These are phyloP conservation scores for Papilio dardanus DNA, from an alignment of 1,140 invertebrate genomes.

Conservation along the genomic window DNA sequence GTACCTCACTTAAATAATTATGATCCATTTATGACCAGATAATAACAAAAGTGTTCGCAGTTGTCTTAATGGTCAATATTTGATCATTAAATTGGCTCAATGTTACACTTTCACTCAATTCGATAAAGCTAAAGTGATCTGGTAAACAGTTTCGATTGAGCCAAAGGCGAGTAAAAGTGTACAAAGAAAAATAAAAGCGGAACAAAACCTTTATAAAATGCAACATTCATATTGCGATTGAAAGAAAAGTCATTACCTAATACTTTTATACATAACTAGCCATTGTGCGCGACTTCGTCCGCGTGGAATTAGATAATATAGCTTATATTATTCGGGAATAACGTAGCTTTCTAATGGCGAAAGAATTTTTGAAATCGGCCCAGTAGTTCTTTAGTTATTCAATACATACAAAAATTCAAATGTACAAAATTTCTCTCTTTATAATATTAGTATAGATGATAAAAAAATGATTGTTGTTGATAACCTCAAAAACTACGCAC, in stretches of 20 bases:
- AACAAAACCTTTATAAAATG: constrained; percentile 17
- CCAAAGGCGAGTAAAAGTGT: constrained; percentile 27
- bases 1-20: background rate
- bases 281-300: no score
- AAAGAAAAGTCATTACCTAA: background rate
- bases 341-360: no score
- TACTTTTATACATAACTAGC: no score
- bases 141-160: constrained; percentile 27
- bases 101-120: constrained; percentile 40
- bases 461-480: background rate
- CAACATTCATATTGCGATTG: background rate
- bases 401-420: background rate
- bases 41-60: background rate
- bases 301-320: no score
- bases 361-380: no score
- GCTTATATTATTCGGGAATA: background rate
- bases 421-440: no score
- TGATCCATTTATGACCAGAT: background rate
- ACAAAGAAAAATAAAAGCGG: constrained; percentile 22
- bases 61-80: background rate
- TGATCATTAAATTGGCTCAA: constrained; percentile 25
- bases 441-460: no score
- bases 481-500: background rate
- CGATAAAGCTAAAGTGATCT: constrained; percentile 34
- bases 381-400: no score